Evolutionary conservation across 2,113 vertebrate species (phyloP).

Genomic region (Prionailurus bengalensis): DNA sequence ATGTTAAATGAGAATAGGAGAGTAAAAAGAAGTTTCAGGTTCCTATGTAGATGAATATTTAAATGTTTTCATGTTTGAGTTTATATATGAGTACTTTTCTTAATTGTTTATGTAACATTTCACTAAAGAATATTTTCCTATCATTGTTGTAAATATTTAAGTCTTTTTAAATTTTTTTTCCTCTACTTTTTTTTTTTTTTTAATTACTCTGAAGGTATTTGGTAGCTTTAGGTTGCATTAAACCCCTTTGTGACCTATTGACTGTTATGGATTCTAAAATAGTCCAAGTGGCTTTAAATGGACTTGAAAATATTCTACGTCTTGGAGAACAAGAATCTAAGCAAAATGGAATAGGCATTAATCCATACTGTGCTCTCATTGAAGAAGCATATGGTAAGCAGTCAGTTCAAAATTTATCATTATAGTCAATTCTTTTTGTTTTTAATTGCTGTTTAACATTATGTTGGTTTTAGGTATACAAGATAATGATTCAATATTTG

Average conservation of each 20-base stretch:
- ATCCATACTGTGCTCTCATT: constrained; percentile 94
- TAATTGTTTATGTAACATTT: constrained; percentile 54
- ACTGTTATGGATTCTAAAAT: constrained; percentile 97
- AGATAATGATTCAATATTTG: not conserved
- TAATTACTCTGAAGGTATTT: constrained; percentile 90
- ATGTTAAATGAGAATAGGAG: not conserved
- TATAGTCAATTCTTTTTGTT: not conserved
- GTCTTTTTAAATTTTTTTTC: not conserved
- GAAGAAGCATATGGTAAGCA: constrained; percentile 94
- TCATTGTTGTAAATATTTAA: constrained; percentile 10
- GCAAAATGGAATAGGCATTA: constrained; percentile 92
- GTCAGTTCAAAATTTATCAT: constrained; percentile 27
- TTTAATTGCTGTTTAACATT: not conserved
- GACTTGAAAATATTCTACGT: constrained; percentile 95
- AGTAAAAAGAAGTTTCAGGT: constrained; percentile 20
- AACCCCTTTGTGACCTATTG: constrained; percentile 95
- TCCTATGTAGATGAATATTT: constrained; percentile 17
- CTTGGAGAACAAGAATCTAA: constrained; percentile 95
- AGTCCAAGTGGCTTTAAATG: constrained; percentile 95
- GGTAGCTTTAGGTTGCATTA: constrained; percentile 94
- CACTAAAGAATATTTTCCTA: constrained; percentile 55
- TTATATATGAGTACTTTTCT: constrained; percentile 5
- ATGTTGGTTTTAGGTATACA: not conserved
- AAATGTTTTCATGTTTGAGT: constrained; percentile 46
- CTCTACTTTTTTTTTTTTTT: constrained; percentile 41